Evolutionary conservation across 1,140 invertebrate species (phyloP).

Genomic region (Liolophura sinensis): DNA sequence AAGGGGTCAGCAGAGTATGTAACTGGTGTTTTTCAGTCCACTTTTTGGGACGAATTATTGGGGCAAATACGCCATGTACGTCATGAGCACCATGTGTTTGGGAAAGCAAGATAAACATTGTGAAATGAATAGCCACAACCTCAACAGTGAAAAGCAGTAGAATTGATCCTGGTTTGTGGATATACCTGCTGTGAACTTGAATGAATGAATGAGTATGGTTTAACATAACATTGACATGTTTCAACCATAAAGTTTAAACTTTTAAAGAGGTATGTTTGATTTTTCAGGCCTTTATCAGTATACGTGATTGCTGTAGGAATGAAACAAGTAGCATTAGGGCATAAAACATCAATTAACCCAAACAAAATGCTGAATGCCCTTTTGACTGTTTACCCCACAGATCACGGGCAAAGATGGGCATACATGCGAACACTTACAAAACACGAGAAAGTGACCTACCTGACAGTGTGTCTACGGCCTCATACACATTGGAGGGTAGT

Average conservation of each 20-base stretch:
- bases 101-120: neutral
- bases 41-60: too few species aligned
- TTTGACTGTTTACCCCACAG: neutral
- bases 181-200: neutral
- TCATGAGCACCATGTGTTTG: neutral
- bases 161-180: neutral
- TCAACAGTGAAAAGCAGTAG: neutral
- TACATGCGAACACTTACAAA: constrained; percentile 9
- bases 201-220: neutral
- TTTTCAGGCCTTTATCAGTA: too few species aligned
- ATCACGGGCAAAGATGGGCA: constrained; percentile 26
- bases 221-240: neutral
- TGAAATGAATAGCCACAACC: neutral
- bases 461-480: constrained; percentile 7
- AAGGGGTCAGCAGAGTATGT: too few species aligned
- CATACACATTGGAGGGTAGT: constrained; percentile 22
- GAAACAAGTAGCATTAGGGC: too few species aligned
- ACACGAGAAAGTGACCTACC: neutral
- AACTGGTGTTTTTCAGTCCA: too few species aligned
- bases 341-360: too few species aligned
- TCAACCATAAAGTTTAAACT: too few species aligned
- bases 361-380: too few species aligned
- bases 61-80: neutral
- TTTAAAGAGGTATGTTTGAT: too few species aligned
- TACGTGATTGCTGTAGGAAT: too few species aligned